A percentile compares a stretch with the other conserved stretches of the same genome.
These are phyloP conservation scores for Belonocnema kinseyi DNA, from an alignment of 1,140 invertebrate genomes.

Conservation along the genomic window DNA sequence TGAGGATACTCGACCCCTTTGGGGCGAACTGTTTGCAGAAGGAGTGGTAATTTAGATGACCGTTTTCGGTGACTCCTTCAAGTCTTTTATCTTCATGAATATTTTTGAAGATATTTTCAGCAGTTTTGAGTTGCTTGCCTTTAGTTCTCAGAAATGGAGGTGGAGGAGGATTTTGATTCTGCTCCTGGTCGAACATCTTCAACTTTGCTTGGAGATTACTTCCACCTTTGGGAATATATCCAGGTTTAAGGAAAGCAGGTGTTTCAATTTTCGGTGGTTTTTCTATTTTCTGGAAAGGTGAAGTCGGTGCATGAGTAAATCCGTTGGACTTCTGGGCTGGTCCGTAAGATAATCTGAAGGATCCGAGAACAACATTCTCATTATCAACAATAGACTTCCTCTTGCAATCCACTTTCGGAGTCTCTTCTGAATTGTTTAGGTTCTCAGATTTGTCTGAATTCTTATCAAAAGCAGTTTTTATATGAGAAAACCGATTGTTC, in stretches of 20 bases:
- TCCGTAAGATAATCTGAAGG: slow-evolving; percentile 44
- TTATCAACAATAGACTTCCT: slow-evolving; percentile 1
- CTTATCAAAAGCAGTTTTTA: slow-evolving; percentile 89
- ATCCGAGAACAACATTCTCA: slow-evolving; percentile 47
- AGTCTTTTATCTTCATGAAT: slow-evolving; percentile 23
- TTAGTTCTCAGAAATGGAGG: slow-evolving; percentile 49
- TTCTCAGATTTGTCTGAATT: slow-evolving; percentile 3
- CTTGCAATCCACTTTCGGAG: slow-evolving; percentile 33
- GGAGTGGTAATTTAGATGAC: slow-evolving; percentile 57
- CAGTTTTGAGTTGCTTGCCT: slow-evolving; percentile 47
- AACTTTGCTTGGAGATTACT: slow-evolving; percentile 63
- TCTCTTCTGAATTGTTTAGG: background rate
- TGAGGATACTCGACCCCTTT: background rate
- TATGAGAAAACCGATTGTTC: slow-evolving; percentile 88
- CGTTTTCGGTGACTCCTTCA: slow-evolving; percentile 50
- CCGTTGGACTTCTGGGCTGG: slow-evolving; percentile 48
- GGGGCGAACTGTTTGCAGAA: slow-evolving; percentile 63
- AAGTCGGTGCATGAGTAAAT: slow-evolving; percentile 69
- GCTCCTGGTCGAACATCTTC: slow-evolving; percentile 67
- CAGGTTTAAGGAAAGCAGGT: slow-evolving; percentile 50
- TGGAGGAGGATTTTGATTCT: slow-evolving; percentile 41
- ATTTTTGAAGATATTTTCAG: slow-evolving; percentile 37
- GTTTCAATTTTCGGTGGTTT: slow-evolving; percentile 48
- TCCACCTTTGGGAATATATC: slow-evolving; percentile 55
- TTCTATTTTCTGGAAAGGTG: slow-evolving; percentile 70